Conservation (phyloP, 1,140 invertebrate species). For the Habropoda laboriosa region DNA sequence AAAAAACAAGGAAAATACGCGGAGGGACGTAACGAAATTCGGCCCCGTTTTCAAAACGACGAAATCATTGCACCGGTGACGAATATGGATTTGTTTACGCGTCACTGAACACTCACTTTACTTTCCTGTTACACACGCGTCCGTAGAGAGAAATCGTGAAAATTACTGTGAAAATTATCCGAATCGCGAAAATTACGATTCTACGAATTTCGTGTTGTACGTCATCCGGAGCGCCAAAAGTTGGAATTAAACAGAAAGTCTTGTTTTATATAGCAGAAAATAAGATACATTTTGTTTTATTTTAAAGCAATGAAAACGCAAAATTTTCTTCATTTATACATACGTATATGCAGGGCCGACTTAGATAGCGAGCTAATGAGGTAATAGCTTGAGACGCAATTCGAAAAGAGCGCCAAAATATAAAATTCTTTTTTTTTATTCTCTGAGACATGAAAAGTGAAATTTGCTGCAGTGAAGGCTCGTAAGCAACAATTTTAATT, state of each 20-base stretch:
- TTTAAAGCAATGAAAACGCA: too few relatives aligned
- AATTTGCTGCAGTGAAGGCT: too few relatives aligned
- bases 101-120: neutral
- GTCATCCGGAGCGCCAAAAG: neutral
- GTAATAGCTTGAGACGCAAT: too few relatives aligned
- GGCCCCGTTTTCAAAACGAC: neutral
- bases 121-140: neutral
- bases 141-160: neutral
- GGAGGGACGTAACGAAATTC: constrained; percentile 1
- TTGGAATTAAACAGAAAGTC: neutral
- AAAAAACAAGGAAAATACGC: neutral
- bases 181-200: neutral
- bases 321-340: too few relatives aligned
- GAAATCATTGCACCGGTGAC: neutral
- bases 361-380: too few relatives aligned
- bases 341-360: too few relatives aligned
- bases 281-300: too few relatives aligned
- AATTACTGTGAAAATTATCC: neutral
- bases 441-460: too few relatives aligned
- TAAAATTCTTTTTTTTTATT: too few relatives aligned
- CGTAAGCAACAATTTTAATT: too few relatives aligned
- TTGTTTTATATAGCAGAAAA: too few relatives aligned
- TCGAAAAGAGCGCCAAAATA: too few relatives aligned
- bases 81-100: constrained; percentile 20
- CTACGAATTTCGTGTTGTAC: neutral